phyloP scores from a whole-genome alignment of 2,113 vertebrate species.

The Aplodontia rufa region DNA sequence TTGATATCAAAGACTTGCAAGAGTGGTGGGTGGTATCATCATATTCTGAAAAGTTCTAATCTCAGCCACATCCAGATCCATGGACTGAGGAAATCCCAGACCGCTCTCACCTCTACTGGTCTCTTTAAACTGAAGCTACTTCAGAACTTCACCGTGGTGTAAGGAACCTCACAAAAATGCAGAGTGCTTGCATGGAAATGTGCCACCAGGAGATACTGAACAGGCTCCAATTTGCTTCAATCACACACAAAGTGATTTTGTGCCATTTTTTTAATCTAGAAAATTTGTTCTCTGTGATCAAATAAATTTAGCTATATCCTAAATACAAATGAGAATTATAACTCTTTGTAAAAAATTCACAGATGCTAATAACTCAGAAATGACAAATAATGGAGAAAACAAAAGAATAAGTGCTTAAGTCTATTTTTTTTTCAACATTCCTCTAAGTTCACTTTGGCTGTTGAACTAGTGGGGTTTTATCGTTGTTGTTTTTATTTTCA shows the following conservation, averaged over 20 bases:
- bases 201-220: neutral
- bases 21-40: neutral
- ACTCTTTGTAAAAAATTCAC: constrained; percentile 3
- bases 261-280: constrained; percentile 32
- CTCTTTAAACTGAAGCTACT: neutral
- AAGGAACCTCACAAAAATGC: neutral
- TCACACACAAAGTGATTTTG: constrained; percentile 4
- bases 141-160: neutral
- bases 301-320: constrained; percentile 1
- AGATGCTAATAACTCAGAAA: neutral
- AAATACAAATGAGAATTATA: neutral
- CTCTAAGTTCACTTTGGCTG: constrained; percentile 31
- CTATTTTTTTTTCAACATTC: neutral
- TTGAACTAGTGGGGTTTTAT: neutral
- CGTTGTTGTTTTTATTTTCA: neutral
- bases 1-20: neutral
- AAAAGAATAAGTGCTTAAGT: neutral
- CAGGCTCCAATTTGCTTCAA: neutral
- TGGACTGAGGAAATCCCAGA: neutral
- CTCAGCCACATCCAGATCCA: neutral
- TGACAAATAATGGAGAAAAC: neutral
- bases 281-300: constrained; percentile 21
- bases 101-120: neutral
- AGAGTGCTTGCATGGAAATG: neutral
- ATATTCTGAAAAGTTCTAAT: neutral